Conservation (phyloP, 2,797 vertebrate genomes). For the Podargus strigoides region DNA sequence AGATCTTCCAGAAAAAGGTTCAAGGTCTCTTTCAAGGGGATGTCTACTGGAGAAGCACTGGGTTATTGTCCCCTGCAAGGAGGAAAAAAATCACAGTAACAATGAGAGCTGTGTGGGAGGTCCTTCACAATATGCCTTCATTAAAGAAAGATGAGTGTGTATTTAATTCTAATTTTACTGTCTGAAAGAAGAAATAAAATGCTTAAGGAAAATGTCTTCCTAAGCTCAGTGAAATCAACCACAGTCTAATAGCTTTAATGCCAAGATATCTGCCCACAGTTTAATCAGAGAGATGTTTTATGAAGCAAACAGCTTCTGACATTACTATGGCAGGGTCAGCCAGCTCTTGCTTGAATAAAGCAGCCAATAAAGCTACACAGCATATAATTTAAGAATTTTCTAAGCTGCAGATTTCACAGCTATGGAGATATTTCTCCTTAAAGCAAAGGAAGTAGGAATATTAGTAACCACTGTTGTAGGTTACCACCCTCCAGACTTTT, state of each 20-base stretch:
- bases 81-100: background rate
- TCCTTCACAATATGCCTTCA: background rate
- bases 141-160: background rate
- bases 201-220: background rate
- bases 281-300: background rate
- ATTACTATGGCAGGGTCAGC: background rate
- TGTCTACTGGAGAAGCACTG: background rate
- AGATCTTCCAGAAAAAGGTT: background rate
- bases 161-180: background rate
- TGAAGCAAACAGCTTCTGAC: background rate
- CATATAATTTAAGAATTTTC: background rate
- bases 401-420: background rate
- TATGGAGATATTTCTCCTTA: background rate
- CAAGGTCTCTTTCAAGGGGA: background rate
- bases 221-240: background rate
- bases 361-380: background rate
- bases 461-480: background rate
- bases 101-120: background rate
- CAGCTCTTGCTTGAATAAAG: background rate
- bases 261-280: background rate
- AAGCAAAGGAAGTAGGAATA: background rate
- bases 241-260: background rate
- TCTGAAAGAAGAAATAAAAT: constrained; percentile 3
- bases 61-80: background rate
- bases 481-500: background rate